Evolutionary conservation across 2,888 invertebrate genomes (phyloP).

Genomic region (Pristionchus fissidentatus): DNA sequence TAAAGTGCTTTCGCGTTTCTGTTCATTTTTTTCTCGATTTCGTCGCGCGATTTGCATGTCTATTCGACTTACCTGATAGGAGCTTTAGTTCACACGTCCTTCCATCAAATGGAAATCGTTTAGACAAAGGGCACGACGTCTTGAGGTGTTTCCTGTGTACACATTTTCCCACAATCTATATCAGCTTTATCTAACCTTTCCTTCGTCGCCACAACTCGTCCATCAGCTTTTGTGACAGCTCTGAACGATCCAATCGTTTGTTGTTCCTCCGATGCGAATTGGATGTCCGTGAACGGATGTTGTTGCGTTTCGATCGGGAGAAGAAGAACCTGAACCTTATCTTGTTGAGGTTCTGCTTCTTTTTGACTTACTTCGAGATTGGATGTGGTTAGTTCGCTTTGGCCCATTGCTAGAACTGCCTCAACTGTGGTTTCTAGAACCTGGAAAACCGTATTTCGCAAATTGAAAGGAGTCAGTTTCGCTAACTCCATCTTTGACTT

Average conservation of each 20-base stretch:
- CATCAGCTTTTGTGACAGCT: slow-evolving; percentile 37
- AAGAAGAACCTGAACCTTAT: not conserved
- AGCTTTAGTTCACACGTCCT: slow-evolving; percentile 35
- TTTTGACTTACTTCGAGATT: slow-evolving; percentile 1
- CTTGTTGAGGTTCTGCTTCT: not conserved
- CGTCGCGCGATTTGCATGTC: not conserved
- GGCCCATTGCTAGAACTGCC: slow-evolving; percentile 4
- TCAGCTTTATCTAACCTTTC: too few relatives aligned
- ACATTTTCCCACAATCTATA: not conserved
- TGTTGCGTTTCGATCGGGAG: slow-evolving; percentile 7
- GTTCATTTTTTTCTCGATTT: slow-evolving; percentile 6
- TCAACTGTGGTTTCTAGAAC: slow-evolving; percentile 45
- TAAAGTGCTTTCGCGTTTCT: not conserved
- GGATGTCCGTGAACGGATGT: slow-evolving; percentile 49
- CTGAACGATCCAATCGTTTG: slow-evolving; percentile 24
- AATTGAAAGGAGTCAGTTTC: not conserved
- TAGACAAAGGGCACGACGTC: slow-evolving; percentile 35
- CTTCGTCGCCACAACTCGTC: slow-evolving; percentile 32
- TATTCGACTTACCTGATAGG: slow-evolving; percentile 7
- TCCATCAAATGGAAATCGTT: slow-evolving; percentile 40
- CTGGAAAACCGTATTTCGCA: slow-evolving; percentile 38
- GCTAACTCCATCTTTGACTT: slow-evolving; percentile 34
- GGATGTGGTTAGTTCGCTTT: not conserved
- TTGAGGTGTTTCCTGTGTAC: slow-evolving; percentile 22
- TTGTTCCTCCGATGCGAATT: slow-evolving; percentile 44